phyloP scores from a whole-genome alignment of 2,797 vertebrate genomes.

The Hippopotamyrus pictus region DNA sequence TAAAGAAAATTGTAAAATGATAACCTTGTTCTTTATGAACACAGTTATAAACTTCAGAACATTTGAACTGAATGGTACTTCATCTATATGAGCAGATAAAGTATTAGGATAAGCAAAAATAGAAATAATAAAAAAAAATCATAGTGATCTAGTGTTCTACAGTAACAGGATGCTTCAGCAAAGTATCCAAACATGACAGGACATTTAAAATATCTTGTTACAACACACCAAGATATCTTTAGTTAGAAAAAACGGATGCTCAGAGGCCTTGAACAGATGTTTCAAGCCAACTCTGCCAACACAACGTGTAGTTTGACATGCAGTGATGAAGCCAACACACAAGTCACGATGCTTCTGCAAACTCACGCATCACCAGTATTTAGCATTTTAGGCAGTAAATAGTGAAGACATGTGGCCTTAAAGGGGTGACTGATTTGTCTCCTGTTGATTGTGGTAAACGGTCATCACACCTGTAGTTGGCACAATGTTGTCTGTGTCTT shows the following conservation, averaged over 20 bases:
- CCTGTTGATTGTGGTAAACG: background rate
- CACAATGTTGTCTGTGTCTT: conserved; percentile 75
- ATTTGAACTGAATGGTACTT: background rate
- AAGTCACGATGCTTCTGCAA: background rate
- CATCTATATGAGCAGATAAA: background rate
- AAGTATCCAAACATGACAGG: background rate
- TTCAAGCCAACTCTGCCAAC: background rate
- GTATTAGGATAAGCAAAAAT: background rate
- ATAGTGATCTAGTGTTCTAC: background rate
- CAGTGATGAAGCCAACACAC: background rate
- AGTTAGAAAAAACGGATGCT: background rate
- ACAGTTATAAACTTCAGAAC: background rate
- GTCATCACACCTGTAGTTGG: conserved; percentile 82
- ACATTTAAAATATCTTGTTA: background rate
- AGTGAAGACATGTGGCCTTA: background rate
- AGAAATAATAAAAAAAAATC: background rate
- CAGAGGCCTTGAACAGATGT: background rate
- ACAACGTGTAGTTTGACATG: background rate
- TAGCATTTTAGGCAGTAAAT: background rate
- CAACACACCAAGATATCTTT: background rate
- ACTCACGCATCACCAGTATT: background rate
- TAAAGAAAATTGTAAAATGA: conserved; percentile 49
- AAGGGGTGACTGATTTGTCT: background rate
- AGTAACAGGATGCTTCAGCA: background rate
- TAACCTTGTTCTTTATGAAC: conserved; percentile 4